Conservation (phyloP, 2,113 vertebrate genomes). For the Syrrhaptes paradoxus region DNA sequence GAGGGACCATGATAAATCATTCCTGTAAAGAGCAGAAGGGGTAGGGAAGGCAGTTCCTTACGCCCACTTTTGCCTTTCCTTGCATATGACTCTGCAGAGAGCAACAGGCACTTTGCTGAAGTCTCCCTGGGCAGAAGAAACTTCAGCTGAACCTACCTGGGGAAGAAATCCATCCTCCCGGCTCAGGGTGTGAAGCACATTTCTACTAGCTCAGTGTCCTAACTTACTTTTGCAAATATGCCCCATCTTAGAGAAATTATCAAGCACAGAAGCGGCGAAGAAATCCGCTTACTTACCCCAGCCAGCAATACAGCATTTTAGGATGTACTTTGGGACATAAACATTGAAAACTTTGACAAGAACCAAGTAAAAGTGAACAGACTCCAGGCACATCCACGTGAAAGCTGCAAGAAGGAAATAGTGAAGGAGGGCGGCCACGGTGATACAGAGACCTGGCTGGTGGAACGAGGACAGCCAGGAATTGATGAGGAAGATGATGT, state of each 20-base stretch:
- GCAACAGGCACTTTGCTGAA: neutral
- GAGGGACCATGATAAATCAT: neutral
- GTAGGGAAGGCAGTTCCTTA: neutral
- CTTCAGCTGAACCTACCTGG: neutral
- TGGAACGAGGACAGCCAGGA: slow-evolving; percentile 83
- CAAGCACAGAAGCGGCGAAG: neutral
- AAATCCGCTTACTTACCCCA: slow-evolving; percentile 83
- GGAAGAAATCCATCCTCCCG: neutral
- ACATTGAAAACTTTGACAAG: slow-evolving; percentile 91
- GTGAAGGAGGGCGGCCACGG: slow-evolving; percentile 76
- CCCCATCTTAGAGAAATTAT: neutral
- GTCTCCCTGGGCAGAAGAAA: neutral
- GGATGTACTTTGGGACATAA: slow-evolving; percentile 84
- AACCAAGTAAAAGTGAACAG: slow-evolving; percentile 87
- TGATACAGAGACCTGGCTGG: slow-evolving; percentile 76
- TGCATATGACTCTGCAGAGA: neutral
- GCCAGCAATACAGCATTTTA: slow-evolving; percentile 85
- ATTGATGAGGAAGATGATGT: slow-evolving; percentile 82
- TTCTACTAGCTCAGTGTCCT: neutral
- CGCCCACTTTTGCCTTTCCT: neutral
- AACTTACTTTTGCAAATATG: neutral
- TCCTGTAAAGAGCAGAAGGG: neutral
- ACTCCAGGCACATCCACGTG: slow-evolving; percentile 90
- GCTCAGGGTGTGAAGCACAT: fast-evolving
- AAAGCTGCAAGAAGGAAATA: slow-evolving; percentile 89